phyloP scores from a whole-genome alignment of 2,888 invertebrate genomes.

The Phortica magna region DNA sequence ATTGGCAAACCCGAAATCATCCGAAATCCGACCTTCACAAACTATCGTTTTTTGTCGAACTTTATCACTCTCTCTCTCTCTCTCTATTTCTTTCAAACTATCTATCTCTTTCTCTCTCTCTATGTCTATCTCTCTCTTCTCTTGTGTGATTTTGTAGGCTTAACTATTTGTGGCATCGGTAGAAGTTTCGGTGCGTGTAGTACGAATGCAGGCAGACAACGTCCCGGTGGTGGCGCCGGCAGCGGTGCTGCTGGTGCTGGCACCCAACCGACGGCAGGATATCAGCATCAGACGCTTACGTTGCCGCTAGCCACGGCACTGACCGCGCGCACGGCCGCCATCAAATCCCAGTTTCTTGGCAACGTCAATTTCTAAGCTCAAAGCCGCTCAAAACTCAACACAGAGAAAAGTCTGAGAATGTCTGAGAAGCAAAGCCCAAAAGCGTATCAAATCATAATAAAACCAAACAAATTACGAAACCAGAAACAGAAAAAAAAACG shows the following conservation, averaged over 20 bases:
- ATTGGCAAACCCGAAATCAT: not conserved
- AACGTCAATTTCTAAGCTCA: slow-evolving; percentile 76
- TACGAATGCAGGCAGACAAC: slow-evolving; percentile 73
- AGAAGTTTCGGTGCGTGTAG: slow-evolving; percentile 77
- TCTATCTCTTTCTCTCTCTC: slow-evolving; percentile 27
- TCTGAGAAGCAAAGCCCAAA: slow-evolving; percentile 14
- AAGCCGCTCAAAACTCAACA: slow-evolving; percentile 31
- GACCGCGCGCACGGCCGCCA: slow-evolving; percentile 76
- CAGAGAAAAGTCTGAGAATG: slow-evolving; percentile 26
- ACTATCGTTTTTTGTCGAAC: not conserved
- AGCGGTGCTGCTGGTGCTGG: slow-evolving; percentile 61
- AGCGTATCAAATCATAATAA: not conserved
- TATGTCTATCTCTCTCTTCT: slow-evolving; percentile 47
- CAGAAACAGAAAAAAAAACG: too few relatives aligned
- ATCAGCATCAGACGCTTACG: slow-evolving; percentile 74
- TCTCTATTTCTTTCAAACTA: not conserved
- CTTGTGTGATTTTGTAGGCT: slow-evolving; percentile 75
- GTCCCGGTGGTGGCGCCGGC: slow-evolving; percentile 61
- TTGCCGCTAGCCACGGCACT: slow-evolving; percentile 76
- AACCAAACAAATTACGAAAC: too few relatives aligned
- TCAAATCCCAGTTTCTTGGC: slow-evolving; percentile 78
- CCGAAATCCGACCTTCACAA: not conserved
- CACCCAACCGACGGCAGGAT: slow-evolving; percentile 72
- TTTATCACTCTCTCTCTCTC: not conserved
- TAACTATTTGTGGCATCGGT: slow-evolving; percentile 78